Conservation (phyloP, 2,888 invertebrate species). For the Leptinotarsa rubiginosa region DNA sequence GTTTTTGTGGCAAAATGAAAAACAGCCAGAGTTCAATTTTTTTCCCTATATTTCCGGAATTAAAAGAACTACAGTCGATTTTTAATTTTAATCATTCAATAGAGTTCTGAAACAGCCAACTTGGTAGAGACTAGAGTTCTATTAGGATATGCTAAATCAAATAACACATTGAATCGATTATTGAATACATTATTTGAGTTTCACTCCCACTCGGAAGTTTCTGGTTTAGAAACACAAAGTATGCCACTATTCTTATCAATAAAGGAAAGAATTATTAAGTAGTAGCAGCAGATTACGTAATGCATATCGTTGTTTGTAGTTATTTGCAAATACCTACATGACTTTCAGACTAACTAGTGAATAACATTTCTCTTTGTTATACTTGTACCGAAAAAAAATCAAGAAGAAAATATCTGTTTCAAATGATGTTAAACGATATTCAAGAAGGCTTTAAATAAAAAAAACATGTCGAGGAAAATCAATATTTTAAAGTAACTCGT, state of each 20-base stretch:
- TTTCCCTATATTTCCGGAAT: background rate
- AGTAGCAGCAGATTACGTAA: background rate
- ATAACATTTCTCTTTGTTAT: background rate
- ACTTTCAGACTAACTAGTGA: background rate
- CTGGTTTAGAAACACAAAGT: conserved; percentile 3
- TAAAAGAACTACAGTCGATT: background rate
- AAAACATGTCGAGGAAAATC: no score
- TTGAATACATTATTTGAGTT: no score
- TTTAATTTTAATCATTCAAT: background rate
- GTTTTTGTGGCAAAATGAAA: no score
- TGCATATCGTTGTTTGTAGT: background rate
- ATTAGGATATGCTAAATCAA: background rate
- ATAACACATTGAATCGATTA: background rate
- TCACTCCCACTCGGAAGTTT: background rate
- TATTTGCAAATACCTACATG: background rate
- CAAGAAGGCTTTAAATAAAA: no score
- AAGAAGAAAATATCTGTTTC: background rate
- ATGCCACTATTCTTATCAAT: conserved; percentile 9
- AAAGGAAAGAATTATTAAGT: conserved; percentile 14
- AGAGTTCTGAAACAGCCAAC: no score
- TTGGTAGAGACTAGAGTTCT: no score
- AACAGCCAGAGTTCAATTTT: no score
- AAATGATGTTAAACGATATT: background rate
- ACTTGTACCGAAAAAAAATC: background rate
- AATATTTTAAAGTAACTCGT: no score